Percentiles rank a stretch among this genome's conserved stretches.
Conservation (phyloP, 1,140 invertebrate species). For the Wiebesia pumilae region DNA sequence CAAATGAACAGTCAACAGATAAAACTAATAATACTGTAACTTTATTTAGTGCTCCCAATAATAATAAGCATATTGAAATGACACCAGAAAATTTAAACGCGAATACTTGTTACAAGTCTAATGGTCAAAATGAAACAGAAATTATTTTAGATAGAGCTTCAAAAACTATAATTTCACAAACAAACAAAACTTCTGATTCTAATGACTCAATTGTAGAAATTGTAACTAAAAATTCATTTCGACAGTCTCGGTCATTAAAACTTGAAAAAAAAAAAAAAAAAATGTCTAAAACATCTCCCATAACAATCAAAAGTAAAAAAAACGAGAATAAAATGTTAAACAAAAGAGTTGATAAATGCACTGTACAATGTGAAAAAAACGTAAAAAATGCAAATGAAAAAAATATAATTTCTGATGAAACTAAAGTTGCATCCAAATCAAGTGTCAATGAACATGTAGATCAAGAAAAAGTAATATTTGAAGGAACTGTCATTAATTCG, state of each 20-base stretch:
- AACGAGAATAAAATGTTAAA: not conserved
- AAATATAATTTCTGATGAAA: constrained; percentile 25
- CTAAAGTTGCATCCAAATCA: not conserved
- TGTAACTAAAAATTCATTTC: not conserved
- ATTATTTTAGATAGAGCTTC: not conserved
- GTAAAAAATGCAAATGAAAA: constrained; percentile 19
- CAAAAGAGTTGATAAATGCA: constrained; percentile 37
- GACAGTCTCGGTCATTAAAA: not conserved
- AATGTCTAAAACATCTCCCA: constrained; percentile 21
- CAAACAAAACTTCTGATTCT: not conserved
- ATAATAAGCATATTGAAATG: not conserved
- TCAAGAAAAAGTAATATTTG: constrained; percentile 33
- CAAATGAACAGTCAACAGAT: not conserved
- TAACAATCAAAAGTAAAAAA: not conserved
- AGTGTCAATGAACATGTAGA: not conserved
- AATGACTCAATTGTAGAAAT: constrained; percentile 19
- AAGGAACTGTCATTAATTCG: constrained; percentile 38
- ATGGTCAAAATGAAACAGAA: not conserved
- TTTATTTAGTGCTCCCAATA: not conserved
- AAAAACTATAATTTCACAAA: not conserved
- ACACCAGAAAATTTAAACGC: not conserved
- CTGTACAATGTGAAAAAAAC: not conserved
- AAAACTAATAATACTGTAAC: constrained; percentile 6
- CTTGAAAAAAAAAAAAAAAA: constrained; percentile 24
- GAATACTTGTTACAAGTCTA: not conserved